Evolutionary conservation across 1,140 invertebrate species (phyloP), one percentile per base, ranked within the genome.

Genomic region (Andrena cerasifolii): DNA sequence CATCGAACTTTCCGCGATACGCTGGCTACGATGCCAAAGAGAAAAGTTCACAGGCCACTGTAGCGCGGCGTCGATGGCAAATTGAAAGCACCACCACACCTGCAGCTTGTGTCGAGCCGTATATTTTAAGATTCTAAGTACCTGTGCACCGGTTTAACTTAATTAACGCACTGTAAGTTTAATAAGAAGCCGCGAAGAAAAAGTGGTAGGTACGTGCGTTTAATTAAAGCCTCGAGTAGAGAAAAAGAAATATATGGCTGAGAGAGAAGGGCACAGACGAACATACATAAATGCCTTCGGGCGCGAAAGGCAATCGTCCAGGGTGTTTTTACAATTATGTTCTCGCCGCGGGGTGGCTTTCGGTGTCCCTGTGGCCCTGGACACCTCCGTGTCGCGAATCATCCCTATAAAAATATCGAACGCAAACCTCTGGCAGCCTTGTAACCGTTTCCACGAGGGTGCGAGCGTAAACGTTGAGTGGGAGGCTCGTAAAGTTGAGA

Each of bases 401-500:
- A 43, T 43, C 26, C 31, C 1, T 31, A 14, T 18, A 53, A 53
- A 71, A 71, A 67, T 61, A 77, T 77, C 45, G 75, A 53, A 2
- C 47, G 33, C 14, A n/a, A 45, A 36, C 8, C 49, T 6, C 3
- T 21, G n/a, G 28, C 16, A 43, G n/a, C 18, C 49, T 40, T 24
- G 43, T 24, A 58, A 31, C 40, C 33, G 26, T 77, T 40, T 68
- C 24, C 51, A 40, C 12, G 24, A 53, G 33, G 45, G 31, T 33
- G 45, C 33, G 66, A 53, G 66, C 6, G 24, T 53, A 53, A 77
- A 70, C 18, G 56, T 31, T 6, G 33, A 71, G 56, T 53, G 45
- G 65, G 66, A 16, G 54, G 65, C 14, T 77, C 65, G 65, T 77
- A 77, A 70, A 76, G 63, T 58, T 67, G 51, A 77, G 54, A 33